Conservation (phyloP, 2,113 vertebrate species). For the Oreamnos americanus region DNA sequence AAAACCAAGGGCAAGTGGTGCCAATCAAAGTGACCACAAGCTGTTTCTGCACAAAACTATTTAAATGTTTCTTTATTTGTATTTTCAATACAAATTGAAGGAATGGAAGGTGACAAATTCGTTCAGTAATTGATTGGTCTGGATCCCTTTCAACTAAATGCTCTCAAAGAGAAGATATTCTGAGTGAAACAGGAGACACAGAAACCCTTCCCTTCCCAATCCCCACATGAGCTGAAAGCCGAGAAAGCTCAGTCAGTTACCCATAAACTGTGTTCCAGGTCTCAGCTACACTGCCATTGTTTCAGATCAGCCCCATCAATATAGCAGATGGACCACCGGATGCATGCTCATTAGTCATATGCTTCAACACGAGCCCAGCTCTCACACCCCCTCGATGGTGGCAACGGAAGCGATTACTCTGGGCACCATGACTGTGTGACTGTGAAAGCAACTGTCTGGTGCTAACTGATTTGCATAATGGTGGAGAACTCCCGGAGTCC, state of each 20-base stretch:
- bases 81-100: background rate
- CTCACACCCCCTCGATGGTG: slow-evolving; percentile 47
- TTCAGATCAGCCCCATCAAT: slow-evolving; percentile 37
- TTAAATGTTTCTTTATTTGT: background rate
- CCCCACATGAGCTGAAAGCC: background rate
- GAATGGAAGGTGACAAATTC: background rate
- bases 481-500: slow-evolving; percentile 32
- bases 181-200: background rate
- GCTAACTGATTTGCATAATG: slow-evolving; percentile 58
- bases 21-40: background rate
- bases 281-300: background rate
- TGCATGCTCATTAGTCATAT: slow-evolving; percentile 64
- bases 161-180: background rate
- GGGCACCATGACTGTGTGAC: slow-evolving; percentile 55
- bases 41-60: background rate
- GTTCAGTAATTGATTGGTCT: slow-evolving; percentile 23
- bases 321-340: slow-evolving; percentile 60
- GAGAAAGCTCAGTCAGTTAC: background rate
- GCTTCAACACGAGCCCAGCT: slow-evolving; percentile 56
- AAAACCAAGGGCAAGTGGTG: background rate
- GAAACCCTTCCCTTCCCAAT: background rate
- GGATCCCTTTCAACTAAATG: slow-evolving; percentile 18
- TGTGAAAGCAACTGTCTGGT: slow-evolving; percentile 61
- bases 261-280: background rate
- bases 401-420: slow-evolving; percentile 58